A percentile compares a stretch with the other conserved stretches of the same genome.
Evolutionary conservation across 2,113 vertebrate species (phyloP).

Genomic region (Genyomyrus donnyi): DNA sequence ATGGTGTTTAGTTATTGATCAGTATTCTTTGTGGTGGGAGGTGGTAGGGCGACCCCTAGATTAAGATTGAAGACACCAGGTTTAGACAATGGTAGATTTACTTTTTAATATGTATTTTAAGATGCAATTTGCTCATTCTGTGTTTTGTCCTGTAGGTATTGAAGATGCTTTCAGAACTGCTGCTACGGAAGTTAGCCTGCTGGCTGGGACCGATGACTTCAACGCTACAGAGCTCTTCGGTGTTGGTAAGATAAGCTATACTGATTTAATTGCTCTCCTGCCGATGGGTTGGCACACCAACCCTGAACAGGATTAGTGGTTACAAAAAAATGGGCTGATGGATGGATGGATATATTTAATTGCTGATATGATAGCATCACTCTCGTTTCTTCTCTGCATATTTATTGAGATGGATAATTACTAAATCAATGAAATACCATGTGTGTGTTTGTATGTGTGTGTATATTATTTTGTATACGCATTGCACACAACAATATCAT

Average conservation of each 20-base stretch:
- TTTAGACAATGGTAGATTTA: neutral
- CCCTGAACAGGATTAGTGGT: neutral
- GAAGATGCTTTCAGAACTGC: constrained; percentile 94
- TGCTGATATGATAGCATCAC: neutral
- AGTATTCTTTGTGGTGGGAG: neutral
- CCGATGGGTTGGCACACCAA: neutral
- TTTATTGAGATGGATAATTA: neutral
- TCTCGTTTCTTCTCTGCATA: neutral
- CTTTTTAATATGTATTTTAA: neutral
- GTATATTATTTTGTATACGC: neutral
- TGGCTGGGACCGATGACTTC: constrained; percentile 88
- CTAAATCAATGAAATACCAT: neutral
- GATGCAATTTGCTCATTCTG: neutral
- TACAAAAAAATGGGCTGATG: neutral
- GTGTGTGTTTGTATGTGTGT: neutral
- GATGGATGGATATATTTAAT: neutral
- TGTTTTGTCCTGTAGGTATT: constrained; percentile 63
- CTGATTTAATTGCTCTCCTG: neutral
- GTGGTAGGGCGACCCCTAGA: neutral
- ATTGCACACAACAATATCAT: neutral
- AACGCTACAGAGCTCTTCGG: constrained; percentile 94
- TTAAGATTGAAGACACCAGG: neutral
- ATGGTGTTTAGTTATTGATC: neutral
- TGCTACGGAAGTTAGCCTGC: constrained; percentile 87
- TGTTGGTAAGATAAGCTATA: constrained; percentile 71